Base-by-base conservation (phyloP, 2,888 invertebrate species). In the Syrphus vitripennis region DNA sequence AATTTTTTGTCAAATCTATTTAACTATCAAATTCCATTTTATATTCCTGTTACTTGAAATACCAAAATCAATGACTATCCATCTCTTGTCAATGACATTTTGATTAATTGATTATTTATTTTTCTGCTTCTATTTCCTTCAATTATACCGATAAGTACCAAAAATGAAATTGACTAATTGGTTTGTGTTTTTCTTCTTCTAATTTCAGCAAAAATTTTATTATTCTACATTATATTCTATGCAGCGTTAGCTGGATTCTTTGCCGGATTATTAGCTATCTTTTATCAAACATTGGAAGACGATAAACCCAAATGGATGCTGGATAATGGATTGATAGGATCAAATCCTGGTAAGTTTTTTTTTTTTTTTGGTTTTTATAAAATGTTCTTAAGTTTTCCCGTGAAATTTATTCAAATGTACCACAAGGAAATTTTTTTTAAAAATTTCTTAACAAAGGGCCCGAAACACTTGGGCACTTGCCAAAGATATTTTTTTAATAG, bases 181-280 rank as follows among this genome's bases (percentile, higher is more conserved):
- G 31, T 53, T 12, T 10, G 19, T 21, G 34, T 16, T 48, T 87
- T 59, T 67, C 21, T 78, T 29, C 87, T 42, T 88, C 63, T 88
- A 29, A 92, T 94, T 95, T 88, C 95, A 98, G 98, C 96, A 89
- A 98, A 98, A 94, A 98, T 99, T 93, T 94, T 97, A 89, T 93
- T 98, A 89, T 99, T 99, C 94, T 99, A 99, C 94, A 93, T 98
- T 89, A 95, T 99, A 93, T 99, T 99, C 95, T 99, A 99, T 94
- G 95, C 96, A 88, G 95, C 95, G 90, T 95, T 99, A 92, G 95
- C 96, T 90, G 98, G 97, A 74, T 99, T 99, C 95, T 99, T 99
- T 94, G 96, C 97, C 88, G 97, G 97, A 88, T 95, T 98, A 95
- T 94, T 99, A 93, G 96, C 97, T 89, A 96, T 98, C 90, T 99